Evolutionary conservation across 2,888 invertebrate species (phyloP).

Genomic region (Baccha elongata): DNA sequence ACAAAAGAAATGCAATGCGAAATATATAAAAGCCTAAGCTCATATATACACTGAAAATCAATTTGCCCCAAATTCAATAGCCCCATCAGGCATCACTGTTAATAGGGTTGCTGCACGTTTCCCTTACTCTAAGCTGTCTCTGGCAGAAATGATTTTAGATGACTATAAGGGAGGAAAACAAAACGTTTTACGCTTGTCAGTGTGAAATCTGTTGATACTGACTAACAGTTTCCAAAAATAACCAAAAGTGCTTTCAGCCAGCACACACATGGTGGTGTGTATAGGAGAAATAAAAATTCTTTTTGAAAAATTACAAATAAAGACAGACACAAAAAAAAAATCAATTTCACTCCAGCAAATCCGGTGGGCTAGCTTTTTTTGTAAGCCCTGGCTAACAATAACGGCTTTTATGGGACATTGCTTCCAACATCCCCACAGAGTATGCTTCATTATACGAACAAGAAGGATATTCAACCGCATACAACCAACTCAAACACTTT

Average conservation of each 20-base stretch:
- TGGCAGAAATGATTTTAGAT: constrained; percentile 34
- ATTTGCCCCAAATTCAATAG: constrained; percentile 57
- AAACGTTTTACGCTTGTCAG: constrained; percentile 26
- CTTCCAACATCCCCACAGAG: constrained; percentile 55
- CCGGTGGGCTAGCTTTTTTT: constrained; percentile 42
- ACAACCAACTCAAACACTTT: background rate
- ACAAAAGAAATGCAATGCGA: constrained; percentile 13
- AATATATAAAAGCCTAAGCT: constrained; percentile 55
- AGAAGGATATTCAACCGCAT: constrained; percentile 58
- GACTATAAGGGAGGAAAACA: background rate
- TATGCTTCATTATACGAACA: constrained; percentile 66
- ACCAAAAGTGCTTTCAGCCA: background rate
- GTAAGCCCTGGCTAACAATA: constrained; percentile 54
- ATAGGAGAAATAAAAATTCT: constrained; percentile 26
- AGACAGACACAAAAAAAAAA: constrained; percentile 20
- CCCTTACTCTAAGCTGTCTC: constrained; percentile 58
- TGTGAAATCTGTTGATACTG: constrained; percentile 53
- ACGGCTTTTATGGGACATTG: constrained; percentile 65
- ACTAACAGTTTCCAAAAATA: constrained; percentile 24
- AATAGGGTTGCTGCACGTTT: constrained; percentile 30
- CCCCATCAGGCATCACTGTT: constrained; percentile 4
- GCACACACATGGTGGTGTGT: constrained; percentile 40
- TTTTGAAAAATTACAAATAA: constrained; percentile 30
- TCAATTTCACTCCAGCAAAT: constrained; percentile 59
- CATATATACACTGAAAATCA: constrained; percentile 61